Base-by-base conservation (phyloP, 2,113 vertebrate genomes). In the Aleadryas rufinucha region DNA sequence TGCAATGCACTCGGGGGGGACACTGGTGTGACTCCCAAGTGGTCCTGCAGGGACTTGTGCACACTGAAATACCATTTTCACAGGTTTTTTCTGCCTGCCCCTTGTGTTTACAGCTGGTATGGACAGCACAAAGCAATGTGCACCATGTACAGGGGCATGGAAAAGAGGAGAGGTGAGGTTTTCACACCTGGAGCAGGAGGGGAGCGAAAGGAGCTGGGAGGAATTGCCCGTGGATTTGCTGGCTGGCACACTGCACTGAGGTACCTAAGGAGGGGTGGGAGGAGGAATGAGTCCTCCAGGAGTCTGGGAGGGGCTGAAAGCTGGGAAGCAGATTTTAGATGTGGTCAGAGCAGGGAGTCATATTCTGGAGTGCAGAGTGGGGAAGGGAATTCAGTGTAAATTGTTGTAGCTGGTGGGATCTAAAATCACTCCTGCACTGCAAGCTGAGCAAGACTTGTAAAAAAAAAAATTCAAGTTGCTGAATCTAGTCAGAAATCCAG, bases 401-500 rank as follows among this genome's bases (percentile, higher is more conserved):
- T 59, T 82, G 98, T 98, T 26, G 33, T 97, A 54, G 87, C 84
- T 86, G 98, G 74, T 60, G 66, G 93, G n/a, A 98, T 26, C 52
- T 94, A 94, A 94, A 99, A 98, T 91, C 94, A 45, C 27, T 92
- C 68, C 68, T 98, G 96, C 21, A 14, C 97, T 97, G 52, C 88
- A 78, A 94, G 98, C n/a, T 21, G 6, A 97, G 80, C 41, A 71
- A 97, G 88, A 98, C 96, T 39, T 98, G 81, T 3, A 96, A 53
- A 52, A 84, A 53, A 35, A 60, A 42, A 4, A 44, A 6, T 5
- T 98, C 98, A 87, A 98, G 65, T 65, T 97, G 86, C 98, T 98
- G 98, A 8, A 78, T 81, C 33, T 72, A 96, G 15, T 89, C 69
- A 66, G 16, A 80, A 80, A 54, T 24, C 41, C 33, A 80, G 33